Percentiles rank a stretch among this genome's conserved stretches.
Conservation (phyloP, 2,888 invertebrate species). For the Sphinx pinastri region DNA sequence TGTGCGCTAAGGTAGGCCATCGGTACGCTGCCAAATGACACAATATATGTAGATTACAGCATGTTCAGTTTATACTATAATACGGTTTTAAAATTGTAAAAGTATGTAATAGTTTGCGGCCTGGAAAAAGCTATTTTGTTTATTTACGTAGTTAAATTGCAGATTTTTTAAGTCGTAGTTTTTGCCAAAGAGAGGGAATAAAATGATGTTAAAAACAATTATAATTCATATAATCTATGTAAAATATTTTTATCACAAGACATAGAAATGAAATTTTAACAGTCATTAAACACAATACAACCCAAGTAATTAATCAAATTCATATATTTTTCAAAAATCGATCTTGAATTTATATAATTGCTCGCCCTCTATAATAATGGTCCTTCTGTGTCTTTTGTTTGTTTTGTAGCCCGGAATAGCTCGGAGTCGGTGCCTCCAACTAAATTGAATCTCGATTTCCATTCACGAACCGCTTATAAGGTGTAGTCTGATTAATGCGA, state of each 20-base stretch:
- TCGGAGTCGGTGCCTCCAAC: constrained; percentile 29
- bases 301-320: background rate
- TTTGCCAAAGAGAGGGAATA: too few species aligned
- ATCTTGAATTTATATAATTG: background rate
- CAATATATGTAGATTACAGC: background rate
- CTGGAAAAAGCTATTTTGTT: background rate
- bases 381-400: constrained; percentile 14
- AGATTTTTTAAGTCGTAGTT: background rate
- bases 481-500: constrained; percentile 61
- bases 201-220: too few species aligned
- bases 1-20: background rate
- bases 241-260: too few species aligned
- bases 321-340: too few species aligned
- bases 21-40: background rate
- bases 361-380: background rate
- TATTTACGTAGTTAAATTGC: background rate
- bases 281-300: background rate
- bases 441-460: constrained; percentile 53
- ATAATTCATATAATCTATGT: too few species aligned
- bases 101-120: background rate
- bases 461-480: constrained; percentile 51
- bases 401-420: constrained; percentile 20
- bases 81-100: background rate
- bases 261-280: too few species aligned
- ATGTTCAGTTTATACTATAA: background rate